phyloP scores from a whole-genome alignment of 1,140 invertebrate genomes.

The Drosophila navojoa region DNA sequence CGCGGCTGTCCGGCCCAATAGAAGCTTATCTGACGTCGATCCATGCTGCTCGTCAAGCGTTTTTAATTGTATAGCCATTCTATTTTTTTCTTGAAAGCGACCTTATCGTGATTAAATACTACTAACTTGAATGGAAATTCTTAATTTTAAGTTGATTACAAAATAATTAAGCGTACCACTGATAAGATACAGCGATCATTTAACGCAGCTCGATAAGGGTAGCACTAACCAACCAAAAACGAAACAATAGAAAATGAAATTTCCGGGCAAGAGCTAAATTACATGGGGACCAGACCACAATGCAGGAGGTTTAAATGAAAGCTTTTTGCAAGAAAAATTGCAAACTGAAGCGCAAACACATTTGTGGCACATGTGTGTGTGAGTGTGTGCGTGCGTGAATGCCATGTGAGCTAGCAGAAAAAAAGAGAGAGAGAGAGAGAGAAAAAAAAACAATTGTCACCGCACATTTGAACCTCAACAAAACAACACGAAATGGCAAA shows the following conservation, averaged over 20 bases:
- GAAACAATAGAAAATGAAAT: constrained; percentile 41
- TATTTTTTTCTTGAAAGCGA: constrained; percentile 21
- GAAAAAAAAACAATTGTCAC: constrained; percentile 73
- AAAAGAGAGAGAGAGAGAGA: constrained; percentile 13
- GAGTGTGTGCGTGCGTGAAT: constrained; percentile 27
- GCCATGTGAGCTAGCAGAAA: constrained; percentile 24
- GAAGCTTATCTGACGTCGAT: constrained; percentile 2
- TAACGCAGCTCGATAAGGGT: neutral
- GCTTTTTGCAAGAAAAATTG: constrained; percentile 55
- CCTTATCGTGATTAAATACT: constrained; percentile 64
- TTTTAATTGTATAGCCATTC: constrained; percentile 57
- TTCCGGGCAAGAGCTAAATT: constrained; percentile 40
- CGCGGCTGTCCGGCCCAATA: constrained; percentile 36
- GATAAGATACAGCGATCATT: constrained; percentile 54
- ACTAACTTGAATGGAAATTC: constrained; percentile 52
- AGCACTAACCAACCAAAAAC: neutral
- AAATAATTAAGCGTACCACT: constrained; percentile 56
- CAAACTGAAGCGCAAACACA: constrained; percentile 33
- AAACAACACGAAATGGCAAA: constrained; percentile 61
- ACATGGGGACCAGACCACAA: constrained; percentile 13
- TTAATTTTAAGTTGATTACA: constrained; percentile 72
- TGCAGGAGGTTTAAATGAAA: constrained; percentile 26
- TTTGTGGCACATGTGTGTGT: constrained; percentile 33
- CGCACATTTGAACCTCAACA: constrained; percentile 65
- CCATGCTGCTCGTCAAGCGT: constrained; percentile 11